Evolutionary conservation across 64 coral and sea anemone species (phyloP), one percentile per base, ranked within the genome.

Genomic region (Actinia equina): DNA sequence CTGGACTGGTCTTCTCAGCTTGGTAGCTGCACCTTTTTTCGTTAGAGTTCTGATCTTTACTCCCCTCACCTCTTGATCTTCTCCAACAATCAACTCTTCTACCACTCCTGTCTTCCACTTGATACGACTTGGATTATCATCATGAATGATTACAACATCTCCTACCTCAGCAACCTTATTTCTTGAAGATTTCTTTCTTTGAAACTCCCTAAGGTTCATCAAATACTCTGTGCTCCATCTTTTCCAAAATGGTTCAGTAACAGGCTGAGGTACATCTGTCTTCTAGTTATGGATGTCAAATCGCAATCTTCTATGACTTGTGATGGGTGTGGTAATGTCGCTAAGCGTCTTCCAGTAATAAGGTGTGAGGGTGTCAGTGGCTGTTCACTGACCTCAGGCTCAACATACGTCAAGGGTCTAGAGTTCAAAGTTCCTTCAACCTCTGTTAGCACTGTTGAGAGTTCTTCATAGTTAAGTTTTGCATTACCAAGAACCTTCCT

Each of bases 381-480:
- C 46, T 59, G 84, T 69, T 86, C 78, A 77, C 13, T 91, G 69
- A 16, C 13, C 60, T 86, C 83, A 51, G 89, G 67, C 59, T 95
- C 91, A 13, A 95, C 17, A 25, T 92, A 89, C 6, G 94, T 92
- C 52, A 95, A 77, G 77, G 89, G 87, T 60, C 83, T 86, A 81
- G 89, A 95, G 52, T 90, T 96, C 20, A 92, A 84, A 30, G 87
- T 86, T 63, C 85, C 90, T 82, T 89, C 87, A 59, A 94, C 84
- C 77, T 89, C 78, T 65, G 84, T 92, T 12, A 92, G 11, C 54
- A 92, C 87, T 70, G 88, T 92, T n/a, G 55, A 49, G 22, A 96
- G 90, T 37, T 96, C 90, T 71, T 90, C 94, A 69, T 86, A 96
- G 42, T 85, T 86, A 71, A 95, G 89, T 76, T 82, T 86, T 60